Evolutionary conservation across 2,888 invertebrate species (phyloP).

Genomic region (Geophilus truncorum): DNA sequence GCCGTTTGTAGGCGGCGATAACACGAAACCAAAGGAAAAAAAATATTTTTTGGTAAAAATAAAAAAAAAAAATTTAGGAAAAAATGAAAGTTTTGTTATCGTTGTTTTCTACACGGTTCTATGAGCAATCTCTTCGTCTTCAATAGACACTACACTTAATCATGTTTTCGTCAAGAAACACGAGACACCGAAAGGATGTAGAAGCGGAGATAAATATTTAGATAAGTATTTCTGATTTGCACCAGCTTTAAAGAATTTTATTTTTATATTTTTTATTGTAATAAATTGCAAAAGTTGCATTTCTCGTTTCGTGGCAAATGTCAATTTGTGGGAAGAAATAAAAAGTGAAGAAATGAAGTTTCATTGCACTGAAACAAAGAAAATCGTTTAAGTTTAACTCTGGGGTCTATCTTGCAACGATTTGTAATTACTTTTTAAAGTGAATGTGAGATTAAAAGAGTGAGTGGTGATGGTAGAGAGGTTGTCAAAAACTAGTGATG

Average conservation of each 20-base stretch:
- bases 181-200: background rate
- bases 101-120: constrained; percentile 9
- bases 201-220: background rate
- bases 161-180: constrained; percentile 12
- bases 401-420: too few relatives aligned
- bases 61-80: background rate
- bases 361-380: background rate
- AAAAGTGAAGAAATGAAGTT: background rate
- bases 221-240: background rate
- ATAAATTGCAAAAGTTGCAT: too few relatives aligned
- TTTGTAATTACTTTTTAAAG: background rate
- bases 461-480: too few relatives aligned
- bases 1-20: background rate
- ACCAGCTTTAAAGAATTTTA: background rate
- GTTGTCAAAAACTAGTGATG: too few relatives aligned
- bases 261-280: too few relatives aligned
- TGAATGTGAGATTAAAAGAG: background rate
- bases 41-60: background rate
- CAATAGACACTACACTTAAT: constrained; percentile 4
- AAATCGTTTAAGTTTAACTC: background rate
- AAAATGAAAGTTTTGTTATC: background rate
- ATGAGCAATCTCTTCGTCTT: constrained; percentile 9
- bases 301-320: background rate
- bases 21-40: background rate
- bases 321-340: background rate